Evolutionary conservation across 2,888 invertebrate species (phyloP).

Genomic region (Tetranychus piercei): DNA sequence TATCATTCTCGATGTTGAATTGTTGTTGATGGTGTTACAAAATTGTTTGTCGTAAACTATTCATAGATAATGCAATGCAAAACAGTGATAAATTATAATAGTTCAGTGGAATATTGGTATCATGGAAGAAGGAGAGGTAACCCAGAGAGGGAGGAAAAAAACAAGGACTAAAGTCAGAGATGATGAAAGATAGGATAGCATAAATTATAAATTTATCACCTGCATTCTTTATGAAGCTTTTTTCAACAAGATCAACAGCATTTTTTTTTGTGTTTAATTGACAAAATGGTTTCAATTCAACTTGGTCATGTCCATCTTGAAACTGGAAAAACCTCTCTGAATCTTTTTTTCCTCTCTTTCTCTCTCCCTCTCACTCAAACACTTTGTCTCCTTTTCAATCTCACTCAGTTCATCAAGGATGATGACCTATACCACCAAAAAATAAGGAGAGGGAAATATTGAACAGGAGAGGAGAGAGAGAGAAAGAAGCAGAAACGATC

Average conservation of each 20-base stretch:
- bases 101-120: too few relatives aligned
- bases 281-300: constrained; percentile 8
- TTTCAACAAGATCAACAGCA: not conserved
- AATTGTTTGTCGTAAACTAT: not conserved
- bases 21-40: not conserved
- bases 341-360: not conserved
- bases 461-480: constrained; percentile 8
- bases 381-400: not conserved
- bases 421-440: not conserved
- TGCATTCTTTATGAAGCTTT: not conserved
- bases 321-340: constrained; percentile 3
- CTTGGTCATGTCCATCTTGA: not conserved
- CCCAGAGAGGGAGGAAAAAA: not conserved
- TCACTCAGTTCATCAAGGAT: constrained; percentile 2
- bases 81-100: not conserved
- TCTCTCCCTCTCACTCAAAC: constrained; percentile 1
- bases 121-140: too few relatives aligned
- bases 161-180: not conserved
- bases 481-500: not conserved
- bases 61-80: not conserved
- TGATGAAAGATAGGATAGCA: not conserved
- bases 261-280: not conserved
- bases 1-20: not conserved
- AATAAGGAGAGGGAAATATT: not conserved
- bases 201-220: not conserved